These are phyloP conservation scores for Trissolcus brochymenae DNA, from an alignment of 2,888 invertebrate genomes.

Conservation along the genomic window DNA sequence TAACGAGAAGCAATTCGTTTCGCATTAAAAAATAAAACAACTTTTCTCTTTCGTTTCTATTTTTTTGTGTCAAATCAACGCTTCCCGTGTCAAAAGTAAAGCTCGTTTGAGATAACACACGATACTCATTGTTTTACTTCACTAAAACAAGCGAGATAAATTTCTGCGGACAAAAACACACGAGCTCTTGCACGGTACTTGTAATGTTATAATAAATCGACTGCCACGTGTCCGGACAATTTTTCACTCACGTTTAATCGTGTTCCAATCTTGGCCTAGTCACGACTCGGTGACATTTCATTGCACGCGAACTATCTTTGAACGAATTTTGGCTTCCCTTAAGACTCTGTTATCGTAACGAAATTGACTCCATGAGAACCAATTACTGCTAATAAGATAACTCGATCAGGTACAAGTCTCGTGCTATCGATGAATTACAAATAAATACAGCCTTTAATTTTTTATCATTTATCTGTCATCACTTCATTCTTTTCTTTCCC, in stretches of 20 bases:
- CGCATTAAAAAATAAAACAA: background rate
- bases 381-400: slow-evolving; percentile 15
- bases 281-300: slow-evolving; percentile 34
- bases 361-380: slow-evolving; percentile 15
- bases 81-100: background rate
- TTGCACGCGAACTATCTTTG: slow-evolving; percentile 10
- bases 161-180: too few relatives aligned
- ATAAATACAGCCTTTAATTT: slow-evolving; percentile 14
- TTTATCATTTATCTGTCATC: slow-evolving; percentile 9
- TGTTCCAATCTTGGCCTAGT: slow-evolving; percentile 26
- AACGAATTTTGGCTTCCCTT: slow-evolving; percentile 6
- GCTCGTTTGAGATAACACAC: background rate
- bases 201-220: slow-evolving; percentile 15
- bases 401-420: slow-evolving; percentile 40
- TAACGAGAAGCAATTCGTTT: background rate
- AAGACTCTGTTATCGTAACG: background rate
- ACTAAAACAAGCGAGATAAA: background rate
- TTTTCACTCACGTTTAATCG: slow-evolving; percentile 30
- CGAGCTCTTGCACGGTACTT: background rate
- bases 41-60: background rate
- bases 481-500: slow-evolving; percentile 22
- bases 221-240: slow-evolving; percentile 15
- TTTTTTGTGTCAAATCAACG: too few relatives aligned
- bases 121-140: background rate
- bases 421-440: background rate